Percentiles rank a stretch among this genome's conserved stretches.
phyloP scores from a whole-genome alignment of 1,140 invertebrate genomes.

The Heliconius hewitsoni region DNA sequence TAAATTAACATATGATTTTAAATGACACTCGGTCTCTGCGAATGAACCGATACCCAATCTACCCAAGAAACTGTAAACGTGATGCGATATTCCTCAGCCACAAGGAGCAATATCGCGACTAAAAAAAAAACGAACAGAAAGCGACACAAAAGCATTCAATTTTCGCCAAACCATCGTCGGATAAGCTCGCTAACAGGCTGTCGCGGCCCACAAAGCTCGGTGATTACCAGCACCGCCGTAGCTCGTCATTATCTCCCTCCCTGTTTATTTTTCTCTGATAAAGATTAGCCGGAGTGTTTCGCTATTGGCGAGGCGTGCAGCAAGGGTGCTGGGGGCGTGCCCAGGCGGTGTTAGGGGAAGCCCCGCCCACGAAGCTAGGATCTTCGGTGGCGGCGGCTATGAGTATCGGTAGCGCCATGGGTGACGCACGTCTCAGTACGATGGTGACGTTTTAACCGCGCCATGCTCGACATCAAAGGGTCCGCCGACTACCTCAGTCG shows the following conservation, averaged over 20 bases:
- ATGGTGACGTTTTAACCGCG: constrained; percentile 52
- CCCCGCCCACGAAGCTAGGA: constrained; percentile 49
- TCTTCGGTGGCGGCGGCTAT: constrained; percentile 53
- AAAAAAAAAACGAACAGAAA: constrained; percentile 46
- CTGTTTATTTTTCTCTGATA: constrained; percentile 79
- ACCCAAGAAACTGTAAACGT: neutral
- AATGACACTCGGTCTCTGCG: too few species aligned
- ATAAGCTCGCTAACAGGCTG: constrained; percentile 69
- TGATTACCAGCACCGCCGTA: constrained; percentile 68
- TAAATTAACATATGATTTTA: too few species aligned
- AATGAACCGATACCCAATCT: too few species aligned
- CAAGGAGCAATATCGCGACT: constrained; percentile 45
- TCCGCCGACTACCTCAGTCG: constrained; percentile 87
- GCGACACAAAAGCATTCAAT: constrained; percentile 64
- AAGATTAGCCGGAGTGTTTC: constrained; percentile 74
- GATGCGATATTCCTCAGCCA: constrained; percentile 38
- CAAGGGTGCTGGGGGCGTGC: constrained; percentile 52
- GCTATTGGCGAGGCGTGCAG: constrained; percentile 73
- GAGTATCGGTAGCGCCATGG: constrained; percentile 50
- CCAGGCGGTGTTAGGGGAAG: constrained; percentile 43
- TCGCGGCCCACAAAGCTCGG: constrained; percentile 70
- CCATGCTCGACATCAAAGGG: constrained; percentile 87
- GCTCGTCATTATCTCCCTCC: constrained; percentile 72
- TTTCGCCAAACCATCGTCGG: constrained; percentile 70
- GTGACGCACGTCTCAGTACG: constrained; percentile 51